Evolutionary conservation across 2,888 invertebrate species (phyloP), one percentile per base, ranked within the genome.

Genomic region (Sussaba pulchella): DNA sequence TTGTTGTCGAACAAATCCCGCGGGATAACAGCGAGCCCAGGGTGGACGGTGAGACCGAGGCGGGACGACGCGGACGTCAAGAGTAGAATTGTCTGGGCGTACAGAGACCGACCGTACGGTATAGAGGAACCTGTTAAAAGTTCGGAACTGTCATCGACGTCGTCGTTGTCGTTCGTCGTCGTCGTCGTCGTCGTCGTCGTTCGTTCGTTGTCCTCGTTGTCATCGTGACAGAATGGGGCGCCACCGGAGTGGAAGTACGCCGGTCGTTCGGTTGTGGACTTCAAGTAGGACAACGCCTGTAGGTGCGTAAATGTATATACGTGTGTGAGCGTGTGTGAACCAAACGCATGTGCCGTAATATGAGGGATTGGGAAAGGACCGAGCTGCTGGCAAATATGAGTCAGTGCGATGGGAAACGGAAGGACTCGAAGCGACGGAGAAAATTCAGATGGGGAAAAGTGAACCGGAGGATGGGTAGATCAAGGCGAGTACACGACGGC

Each of bases 41-140:
- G 5, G 9, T 36, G 31, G 31, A 31, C 31, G 17, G 10, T 12
- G 19, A 36, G 59, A 9, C 17, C 10, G 4, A 24, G 31, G 14
- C 14, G 31, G 10, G 43, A 19, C 19, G 41, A 61, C 47, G 52
- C 24, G 24, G 26, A 70, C 17, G 39, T 24, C 73, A 64, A 61
- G 70, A 63, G 61, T 43, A 21, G 17, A 52, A 50, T 76, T 59
- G 67, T 69, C 50, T 67, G 31, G 19, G 21, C n/a, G 59, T 52
- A 41, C 19, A 70, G 41, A 57, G 43, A 70, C n/a, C n/a, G 31
- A 31, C 54, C 57, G 43, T 19, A 19, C 69, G 69, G 43, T 26
- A 70, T 41, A 57, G 74, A 64, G 81, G 85, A 85, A 88, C 87
- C 87, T 87, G 89, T 88, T 88, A 88, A 89, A 90, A 90, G 88